These are phyloP conservation scores for Neofelis nebulosa DNA, from an alignment of 2,113 vertebrate species.

Conservation along the genomic window DNA sequence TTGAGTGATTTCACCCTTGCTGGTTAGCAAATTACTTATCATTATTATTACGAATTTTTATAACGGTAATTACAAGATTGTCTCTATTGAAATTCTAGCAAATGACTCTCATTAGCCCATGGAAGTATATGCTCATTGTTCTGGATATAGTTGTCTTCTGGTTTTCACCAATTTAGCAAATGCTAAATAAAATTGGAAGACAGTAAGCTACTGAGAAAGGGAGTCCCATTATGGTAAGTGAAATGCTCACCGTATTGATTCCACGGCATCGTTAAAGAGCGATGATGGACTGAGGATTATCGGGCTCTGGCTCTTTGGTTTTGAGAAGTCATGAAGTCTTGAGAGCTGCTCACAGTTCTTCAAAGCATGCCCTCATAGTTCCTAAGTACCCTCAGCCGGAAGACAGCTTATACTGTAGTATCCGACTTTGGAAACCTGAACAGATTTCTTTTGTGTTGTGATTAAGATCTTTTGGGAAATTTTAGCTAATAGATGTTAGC, in stretches of 20 bases:
- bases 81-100: constrained; percentile 43
- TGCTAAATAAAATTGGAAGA: constrained; percentile 29
- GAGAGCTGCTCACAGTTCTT: neutral
- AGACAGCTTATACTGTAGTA: neutral
- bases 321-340: neutral
- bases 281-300: neutral
- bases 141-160: neutral
- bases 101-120: constrained; percentile 37
- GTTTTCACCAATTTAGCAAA: constrained; percentile 42
- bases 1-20: constrained; percentile 45
- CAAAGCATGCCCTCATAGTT: neutral
- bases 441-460: neutral
- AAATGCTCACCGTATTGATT: neutral
- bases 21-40: constrained; percentile 49
- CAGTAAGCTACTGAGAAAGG: constrained; percentile 13
- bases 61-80: constrained; percentile 21
- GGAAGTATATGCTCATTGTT: constrained; percentile 19
- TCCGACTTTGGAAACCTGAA: neutral
- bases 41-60: constrained; percentile 50
- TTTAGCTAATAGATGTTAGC: neutral
- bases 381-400: neutral
- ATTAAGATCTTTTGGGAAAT: neutral
- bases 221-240: neutral
- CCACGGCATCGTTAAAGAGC: neutral
- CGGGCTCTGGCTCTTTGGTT: constrained; percentile 4